These are phyloP conservation scores for Saguinus imperator DNA, from an alignment of 2,113 vertebrate genomes.

Conservation along the genomic window DNA sequence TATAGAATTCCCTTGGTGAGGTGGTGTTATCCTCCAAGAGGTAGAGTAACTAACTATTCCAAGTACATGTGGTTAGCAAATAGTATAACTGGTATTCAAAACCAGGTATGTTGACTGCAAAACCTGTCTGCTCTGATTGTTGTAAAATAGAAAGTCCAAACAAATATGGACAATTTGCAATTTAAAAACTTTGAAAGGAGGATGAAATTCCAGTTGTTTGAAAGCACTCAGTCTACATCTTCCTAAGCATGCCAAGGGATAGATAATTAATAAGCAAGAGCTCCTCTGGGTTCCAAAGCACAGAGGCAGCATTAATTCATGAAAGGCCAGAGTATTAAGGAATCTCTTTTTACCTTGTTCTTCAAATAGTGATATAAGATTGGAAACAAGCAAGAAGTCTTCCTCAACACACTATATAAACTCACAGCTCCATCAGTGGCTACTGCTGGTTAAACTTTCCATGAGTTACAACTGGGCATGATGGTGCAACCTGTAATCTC, in stretches of 20 bases:
- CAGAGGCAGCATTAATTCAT: background rate
- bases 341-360: background rate
- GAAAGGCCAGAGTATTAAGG: background rate
- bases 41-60: background rate
- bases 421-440: background rate
- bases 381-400: background rate
- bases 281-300: background rate
- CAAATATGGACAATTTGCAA: background rate
- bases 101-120: too few species aligned
- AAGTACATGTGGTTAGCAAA: background rate
- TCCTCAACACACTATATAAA: background rate
- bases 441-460: background rate
- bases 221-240: background rate
- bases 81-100: background rate
- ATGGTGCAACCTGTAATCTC: too few species aligned
- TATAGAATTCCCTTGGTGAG: background rate
- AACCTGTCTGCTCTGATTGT: background rate
- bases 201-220: background rate
- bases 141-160: background rate
- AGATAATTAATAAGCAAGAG: background rate
- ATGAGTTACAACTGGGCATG: background rate
- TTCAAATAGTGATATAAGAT: background rate
- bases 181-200: background rate
- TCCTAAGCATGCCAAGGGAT: background rate
- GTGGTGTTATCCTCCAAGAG: background rate